Evolutionary conservation across 2,888 invertebrate genomes (phyloP).

Genomic region (Cremastinae sp.): DNA sequence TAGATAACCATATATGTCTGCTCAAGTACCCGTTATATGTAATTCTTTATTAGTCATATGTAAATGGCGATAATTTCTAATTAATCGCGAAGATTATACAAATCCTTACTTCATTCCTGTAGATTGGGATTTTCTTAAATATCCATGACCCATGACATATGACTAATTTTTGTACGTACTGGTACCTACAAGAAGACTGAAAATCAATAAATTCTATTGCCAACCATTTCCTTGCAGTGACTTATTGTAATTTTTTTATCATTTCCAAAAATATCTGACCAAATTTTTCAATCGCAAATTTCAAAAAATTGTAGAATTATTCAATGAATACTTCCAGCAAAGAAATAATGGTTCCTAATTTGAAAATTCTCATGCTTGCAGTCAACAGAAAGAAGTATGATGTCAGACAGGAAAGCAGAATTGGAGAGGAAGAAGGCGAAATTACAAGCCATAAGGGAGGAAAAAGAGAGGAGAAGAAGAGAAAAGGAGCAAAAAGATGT

Average conservation of each 20-base stretch:
- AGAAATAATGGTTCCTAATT: no score
- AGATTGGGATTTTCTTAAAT: no score
- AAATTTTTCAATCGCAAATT: neutral
- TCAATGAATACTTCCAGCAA: no score
- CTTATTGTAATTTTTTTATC: neutral
- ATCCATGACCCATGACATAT: neutral
- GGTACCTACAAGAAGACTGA: neutral
- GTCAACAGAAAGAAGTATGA: conserved; percentile 75
- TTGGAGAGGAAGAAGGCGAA: conserved; percentile 95
- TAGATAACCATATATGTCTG: conserved; percentile 7
- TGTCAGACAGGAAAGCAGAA: conserved; percentile 96
- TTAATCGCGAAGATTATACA: no score
- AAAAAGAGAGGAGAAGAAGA: conserved; percentile 91
- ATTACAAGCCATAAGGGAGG: conserved; percentile 92
- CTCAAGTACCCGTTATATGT: conserved; percentile 40
- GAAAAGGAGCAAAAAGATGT: conserved; percentile 95
- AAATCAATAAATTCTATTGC: conserved; percentile 55
- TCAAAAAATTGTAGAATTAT: no score
- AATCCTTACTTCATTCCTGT: no score
- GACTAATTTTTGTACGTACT: neutral
- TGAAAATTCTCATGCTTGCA: neutral
- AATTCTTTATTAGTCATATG: conserved; percentile 2
- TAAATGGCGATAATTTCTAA: conserved; percentile 1
- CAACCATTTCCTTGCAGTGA: conserved; percentile 11
- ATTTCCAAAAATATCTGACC: neutral